Evolutionary conservation across 2,797 vertebrate species (phyloP), one percentile per base, ranked within the genome.

Genomic region (Sebastiscus albofasciatus): DNA sequence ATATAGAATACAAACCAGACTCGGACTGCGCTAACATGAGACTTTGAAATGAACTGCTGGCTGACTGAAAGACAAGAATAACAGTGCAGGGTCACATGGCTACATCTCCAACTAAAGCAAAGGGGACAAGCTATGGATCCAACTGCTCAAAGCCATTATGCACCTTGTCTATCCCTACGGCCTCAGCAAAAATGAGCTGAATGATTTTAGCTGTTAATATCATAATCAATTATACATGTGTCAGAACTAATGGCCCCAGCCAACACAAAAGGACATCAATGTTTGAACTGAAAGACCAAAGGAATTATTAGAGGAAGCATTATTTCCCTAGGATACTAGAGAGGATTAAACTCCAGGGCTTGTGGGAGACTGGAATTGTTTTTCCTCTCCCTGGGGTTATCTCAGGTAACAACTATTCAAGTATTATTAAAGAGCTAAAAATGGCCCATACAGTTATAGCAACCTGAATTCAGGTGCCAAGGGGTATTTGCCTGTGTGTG

Each of bases 361-460:
- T 88, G 79, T 58, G 89, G 91, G 90, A 93, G 77, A 84, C 78
- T 73, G 83, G 86, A 89, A 92, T 93, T 94, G 92, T 94, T 94
- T 93, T 93, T 92, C 80, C 67, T 84, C 54, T 91, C 89, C 84
- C 86, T 70, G 72, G 86, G 86, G 93, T 94, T 92, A 92, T 89
- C 90, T 90, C 89, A 92, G 92, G 90, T 91, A 93, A 89, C 90
- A 91, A 90, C 88, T 90, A 91, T 92, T 90, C 89, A 86, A 81
- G 87, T 92, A 77, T 93, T 93, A 93, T 94, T 94, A 94, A 93
- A 93, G 85, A 83, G 91, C 91, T 93, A 93, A 94, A 94, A 93
- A 90, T 94, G 89, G 90, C 86, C 71, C 60, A 60, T 87, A 87
- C 86, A 27, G 87, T 89, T 82, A 86, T 79, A 87, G 91, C 87